Evolutionary conservation across 35 echinoderm and acorn worm species (phyloP).

Genomic region (Ophiothrix spiculata): DNA sequence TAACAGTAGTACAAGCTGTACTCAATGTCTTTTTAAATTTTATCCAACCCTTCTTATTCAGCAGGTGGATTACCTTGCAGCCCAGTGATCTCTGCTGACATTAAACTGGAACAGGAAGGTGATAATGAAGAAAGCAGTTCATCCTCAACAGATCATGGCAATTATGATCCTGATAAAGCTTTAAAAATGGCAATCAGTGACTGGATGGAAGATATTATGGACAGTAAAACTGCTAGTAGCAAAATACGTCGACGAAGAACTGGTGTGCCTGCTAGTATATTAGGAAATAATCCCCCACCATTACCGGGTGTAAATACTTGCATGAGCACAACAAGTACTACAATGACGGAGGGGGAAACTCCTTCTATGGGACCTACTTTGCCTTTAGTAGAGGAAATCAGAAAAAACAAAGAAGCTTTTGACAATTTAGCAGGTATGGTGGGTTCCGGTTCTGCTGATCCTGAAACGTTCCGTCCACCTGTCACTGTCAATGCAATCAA

Average conservation of each 20-base stretch:
- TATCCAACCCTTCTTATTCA: no score
- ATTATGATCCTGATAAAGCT: conserved; percentile 69
- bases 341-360: conserved; percentile 23
- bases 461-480: conserved; percentile 52
- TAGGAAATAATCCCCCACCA: conserved; percentile 43
- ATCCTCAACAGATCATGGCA: conserved; percentile 51
- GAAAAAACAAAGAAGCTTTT: conserved; percentile 65
- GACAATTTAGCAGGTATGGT: conserved; percentile 33
- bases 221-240: conserved; percentile 22
- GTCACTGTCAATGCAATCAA: conserved; percentile 45
- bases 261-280: background rate
- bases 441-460: background rate
- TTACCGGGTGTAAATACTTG: conserved; percentile 84
- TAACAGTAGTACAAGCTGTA: no score
- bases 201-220: conserved; percentile 70
- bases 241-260: background rate
- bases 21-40: no score
- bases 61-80: conserved; percentile 5
- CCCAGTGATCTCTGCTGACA: conserved; percentile 81
- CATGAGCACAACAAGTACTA: conserved; percentile 77
- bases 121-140: conserved; percentile 37
- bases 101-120: conserved; percentile 93
- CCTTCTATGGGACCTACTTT: background rate
- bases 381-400: conserved; percentile 45
- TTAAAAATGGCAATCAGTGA: conserved; percentile 77